Base-by-base conservation (phyloP, 2,888 invertebrate genomes). In the Spilarctia lutea region DNA sequence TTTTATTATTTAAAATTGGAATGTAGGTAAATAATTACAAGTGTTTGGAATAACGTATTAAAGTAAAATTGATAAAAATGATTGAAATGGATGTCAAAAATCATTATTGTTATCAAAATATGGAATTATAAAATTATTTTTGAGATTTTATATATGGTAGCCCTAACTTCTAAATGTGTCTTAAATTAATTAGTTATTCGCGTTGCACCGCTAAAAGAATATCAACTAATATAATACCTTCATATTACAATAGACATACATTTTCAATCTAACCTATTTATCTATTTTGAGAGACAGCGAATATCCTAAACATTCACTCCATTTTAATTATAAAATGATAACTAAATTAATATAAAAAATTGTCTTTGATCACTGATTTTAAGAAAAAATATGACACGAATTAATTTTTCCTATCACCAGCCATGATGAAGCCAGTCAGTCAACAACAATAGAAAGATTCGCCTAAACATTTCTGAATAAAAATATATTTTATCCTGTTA, bases 51-150 rank as follows among this genome's bases (percentile, higher is more conserved):
- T 30, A 33, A 11, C 68, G 35, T 48, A 60, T 60, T 45, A 4
- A 27, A 65, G 60, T n/a, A 8, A 60, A 42, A 39, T 48, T n/a
- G n/a, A n/a, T n/a, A n/a, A n/a, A 18, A 16, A 35, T 18, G 3
- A 72, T 42, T 35, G 27, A 67, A 77, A n/a, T n/a, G n/a, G n/a
- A n/a, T 75, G 80, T 80, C 79, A 79, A 81, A 60, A 78, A 81
- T 77, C 80, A 83, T 81, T 75, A 74, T 79, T 83, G 75, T 81
- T 84, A 78, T 35, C 76, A 75, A 81, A 65, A 79, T 82, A 67
- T 84, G 81, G 79, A 48, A 72, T 85, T 82, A 75, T 85, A 75
- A 75, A 79, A 81, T 79, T 84, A 85, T 83, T 85, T 84, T 81
- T 80, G 85, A 85, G 60, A 83, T 68, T 76, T 85, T 83, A 84